These are phyloP conservation scores for Mesorhabditis sp. DNA, from an alignment of 2,888 invertebrate species.

Conservation along the genomic window DNA sequence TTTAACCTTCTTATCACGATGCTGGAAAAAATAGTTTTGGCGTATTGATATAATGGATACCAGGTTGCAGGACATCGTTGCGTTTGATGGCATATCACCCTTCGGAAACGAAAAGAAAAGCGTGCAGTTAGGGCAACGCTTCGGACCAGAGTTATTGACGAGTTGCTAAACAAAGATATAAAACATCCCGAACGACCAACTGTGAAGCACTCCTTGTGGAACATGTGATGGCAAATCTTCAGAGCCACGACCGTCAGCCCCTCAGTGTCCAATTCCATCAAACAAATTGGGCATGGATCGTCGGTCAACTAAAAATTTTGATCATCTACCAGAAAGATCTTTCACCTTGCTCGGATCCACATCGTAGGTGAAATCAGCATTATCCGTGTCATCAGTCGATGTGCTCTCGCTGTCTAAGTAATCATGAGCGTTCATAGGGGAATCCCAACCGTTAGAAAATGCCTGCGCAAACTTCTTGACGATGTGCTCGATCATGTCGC, in stretches of 20 bases:
- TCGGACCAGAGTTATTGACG: not conserved
- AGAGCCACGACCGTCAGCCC: not conserved
- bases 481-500: too few relatives aligned
- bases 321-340: too few relatives aligned
- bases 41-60: not conserved
- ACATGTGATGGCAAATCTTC: not conserved
- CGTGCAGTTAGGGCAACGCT: not conserved
- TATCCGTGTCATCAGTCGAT: too few relatives aligned
- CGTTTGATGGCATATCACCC: not conserved
- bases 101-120: not conserved
- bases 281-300: not conserved
- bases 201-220: not conserved
- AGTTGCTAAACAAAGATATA: not conserved
- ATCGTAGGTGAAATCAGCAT: too few relatives aligned
- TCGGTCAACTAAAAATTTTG: not conserved
- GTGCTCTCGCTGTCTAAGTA: too few relatives aligned
- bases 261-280: not conserved
- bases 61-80: not conserved
- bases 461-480: too few relatives aligned
- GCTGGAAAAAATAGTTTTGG: not conserved
- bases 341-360: too few relatives aligned
- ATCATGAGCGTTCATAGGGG: too few relatives aligned
- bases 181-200: not conserved
- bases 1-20: not conserved
- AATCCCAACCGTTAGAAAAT: too few relatives aligned